phyloP scores from a whole-genome alignment of 2,888 invertebrate species.

The Platypus cylindrus region DNA sequence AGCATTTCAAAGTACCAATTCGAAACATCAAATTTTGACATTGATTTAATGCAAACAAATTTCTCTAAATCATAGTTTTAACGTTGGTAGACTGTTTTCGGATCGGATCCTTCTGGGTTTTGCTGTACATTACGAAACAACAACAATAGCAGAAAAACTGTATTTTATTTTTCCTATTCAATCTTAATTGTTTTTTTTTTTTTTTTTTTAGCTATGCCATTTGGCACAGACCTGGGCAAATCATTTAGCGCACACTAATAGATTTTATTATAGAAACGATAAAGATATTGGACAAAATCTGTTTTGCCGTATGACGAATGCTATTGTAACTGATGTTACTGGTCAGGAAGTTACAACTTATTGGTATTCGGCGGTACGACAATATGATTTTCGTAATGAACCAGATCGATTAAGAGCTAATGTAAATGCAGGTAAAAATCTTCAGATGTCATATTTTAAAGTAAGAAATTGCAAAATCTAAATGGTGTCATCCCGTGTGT shows the following conservation, averaged over 20 bases:
- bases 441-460: too few relatives aligned
- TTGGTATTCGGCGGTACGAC: slow-evolving; percentile 68
- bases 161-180: too few relatives aligned
- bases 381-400: slow-evolving; percentile 63
- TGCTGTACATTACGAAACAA: too few relatives aligned
- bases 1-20: too few relatives aligned
- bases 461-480: too few relatives aligned
- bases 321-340: slow-evolving; percentile 22
- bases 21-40: too few relatives aligned
- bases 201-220: slow-evolving; percentile 52
- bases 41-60: too few relatives aligned
- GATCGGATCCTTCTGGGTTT: too few relatives aligned
- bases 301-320: slow-evolving; percentile 40
- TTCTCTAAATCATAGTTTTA: too few relatives aligned
- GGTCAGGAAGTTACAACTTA: slow-evolving; percentile 71
- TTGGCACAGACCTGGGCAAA: slow-evolving; percentile 83
- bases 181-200: neutral
- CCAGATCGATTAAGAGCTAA: slow-evolving; percentile 61
- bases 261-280: slow-evolving; percentile 65
- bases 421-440: slow-evolving; percentile 64
- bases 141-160: too few relatives aligned
- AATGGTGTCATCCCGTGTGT: too few relatives aligned
- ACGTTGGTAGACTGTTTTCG: too few relatives aligned
- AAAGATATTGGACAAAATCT: slow-evolving; percentile 69
- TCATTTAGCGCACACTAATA: slow-evolving; percentile 68